Conservation (phyloP, 2,113 vertebrate genomes). For the Pseudonaja textilis region DNA sequence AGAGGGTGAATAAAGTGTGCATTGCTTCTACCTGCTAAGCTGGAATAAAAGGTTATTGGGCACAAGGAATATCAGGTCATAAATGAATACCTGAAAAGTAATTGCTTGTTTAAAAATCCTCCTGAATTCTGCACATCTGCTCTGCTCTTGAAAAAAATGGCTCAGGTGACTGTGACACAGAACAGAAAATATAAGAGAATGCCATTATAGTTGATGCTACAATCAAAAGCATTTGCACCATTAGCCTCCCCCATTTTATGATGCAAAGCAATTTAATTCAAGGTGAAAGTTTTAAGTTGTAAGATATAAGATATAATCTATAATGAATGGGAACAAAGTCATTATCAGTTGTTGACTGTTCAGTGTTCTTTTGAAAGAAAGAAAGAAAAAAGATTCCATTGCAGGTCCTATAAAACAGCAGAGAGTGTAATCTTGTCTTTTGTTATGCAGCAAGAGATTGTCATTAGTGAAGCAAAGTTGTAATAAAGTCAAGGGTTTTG, state of each 20-base stretch:
- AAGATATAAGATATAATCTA: constrained; percentile 28
- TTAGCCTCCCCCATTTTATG: constrained; percentile 1
- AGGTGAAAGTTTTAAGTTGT: constrained; percentile 38
- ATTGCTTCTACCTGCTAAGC: not conserved
- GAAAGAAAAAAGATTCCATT: constrained; percentile 21
- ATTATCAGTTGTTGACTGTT: constrained; percentile 33
- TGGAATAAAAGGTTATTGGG: not conserved
- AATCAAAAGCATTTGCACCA: constrained; percentile 14
- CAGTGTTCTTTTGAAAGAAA: constrained; percentile 47
- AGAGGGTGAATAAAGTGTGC: not conserved
- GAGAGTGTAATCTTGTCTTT: constrained; percentile 16
- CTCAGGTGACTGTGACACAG: not conserved
- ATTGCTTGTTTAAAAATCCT: not conserved
- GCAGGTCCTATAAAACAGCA: constrained; percentile 24
- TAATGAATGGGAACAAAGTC: constrained; percentile 50
- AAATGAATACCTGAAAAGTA: not conserved
- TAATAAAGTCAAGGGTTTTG: constrained; percentile 22
- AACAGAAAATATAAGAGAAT: not conserved
- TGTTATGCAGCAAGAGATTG: not conserved
- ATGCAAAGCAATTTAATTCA: constrained; percentile 15
- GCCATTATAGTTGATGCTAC: not conserved
- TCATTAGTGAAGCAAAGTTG: constrained; percentile 19
- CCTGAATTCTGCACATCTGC: not conserved
- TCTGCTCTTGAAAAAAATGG: not conserved
- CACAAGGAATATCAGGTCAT: not conserved